Evolutionary conservation across 2,888 invertebrate genomes (phyloP).

Genomic region (Eristalis pertinax): DNA sequence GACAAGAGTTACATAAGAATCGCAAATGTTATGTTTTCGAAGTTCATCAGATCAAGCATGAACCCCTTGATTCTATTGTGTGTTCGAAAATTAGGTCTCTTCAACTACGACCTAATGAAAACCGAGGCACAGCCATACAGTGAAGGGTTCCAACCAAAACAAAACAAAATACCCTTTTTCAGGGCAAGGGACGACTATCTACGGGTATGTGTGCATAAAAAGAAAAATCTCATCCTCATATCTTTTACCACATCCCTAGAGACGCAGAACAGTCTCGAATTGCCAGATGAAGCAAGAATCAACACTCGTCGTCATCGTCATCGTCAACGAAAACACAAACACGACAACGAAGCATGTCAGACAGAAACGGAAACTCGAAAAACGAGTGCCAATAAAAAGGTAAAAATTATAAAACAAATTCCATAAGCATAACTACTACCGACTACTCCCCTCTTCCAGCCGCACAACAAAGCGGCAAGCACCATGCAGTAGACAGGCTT

Average conservation of each 20-base stretch:
- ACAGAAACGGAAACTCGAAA: conserved; percentile 68
- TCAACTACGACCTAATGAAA: not conserved
- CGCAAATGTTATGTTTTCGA: not conserved
- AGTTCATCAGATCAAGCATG: not conserved
- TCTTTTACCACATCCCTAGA: conserved; percentile 24
- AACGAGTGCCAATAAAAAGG: conserved; percentile 71
- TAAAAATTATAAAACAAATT: conserved; percentile 68
- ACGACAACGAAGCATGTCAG: conserved; percentile 26
- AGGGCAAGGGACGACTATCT: not conserved
- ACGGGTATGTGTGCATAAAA: not conserved
- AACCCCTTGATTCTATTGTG: not conserved
- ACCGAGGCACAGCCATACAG: not conserved
- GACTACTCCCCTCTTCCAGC: not conserved
- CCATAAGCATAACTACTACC: conserved; percentile 66
- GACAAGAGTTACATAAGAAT: not conserved
- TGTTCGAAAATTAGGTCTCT: not conserved
- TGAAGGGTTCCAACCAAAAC: not conserved
- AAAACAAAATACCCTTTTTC: conserved; percentile 8
- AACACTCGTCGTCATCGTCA: conserved; percentile 20
- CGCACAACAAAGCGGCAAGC: not conserved
- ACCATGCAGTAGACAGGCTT: not conserved
- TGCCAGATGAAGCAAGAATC: conserved; percentile 12
- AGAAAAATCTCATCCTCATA: conserved; percentile 27
- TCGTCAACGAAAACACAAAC: conserved; percentile 15
- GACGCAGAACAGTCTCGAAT: conserved; percentile 22